Evolutionary conservation across 2,797 vertebrate genomes (phyloP).

Genomic region (Falco rusticolus): DNA sequence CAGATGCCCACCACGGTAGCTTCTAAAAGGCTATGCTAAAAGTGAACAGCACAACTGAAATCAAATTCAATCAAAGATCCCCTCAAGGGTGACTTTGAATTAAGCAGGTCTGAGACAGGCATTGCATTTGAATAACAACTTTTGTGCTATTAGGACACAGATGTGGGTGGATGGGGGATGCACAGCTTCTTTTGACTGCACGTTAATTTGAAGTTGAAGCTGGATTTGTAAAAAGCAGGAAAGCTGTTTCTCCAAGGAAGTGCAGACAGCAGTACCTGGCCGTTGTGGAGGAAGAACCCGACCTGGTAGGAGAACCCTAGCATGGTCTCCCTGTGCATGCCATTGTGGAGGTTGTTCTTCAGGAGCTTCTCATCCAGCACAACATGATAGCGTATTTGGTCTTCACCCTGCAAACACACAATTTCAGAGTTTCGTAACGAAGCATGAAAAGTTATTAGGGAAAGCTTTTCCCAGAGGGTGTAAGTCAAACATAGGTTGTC

Average conservation of each 20-base stretch:
- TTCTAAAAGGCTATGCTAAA: neutral
- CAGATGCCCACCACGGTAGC: neutral
- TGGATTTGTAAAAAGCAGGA: neutral
- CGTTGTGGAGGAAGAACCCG: slow-evolving; percentile 80
- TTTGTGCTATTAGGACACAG: neutral
- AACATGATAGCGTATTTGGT: slow-evolving; percentile 85
- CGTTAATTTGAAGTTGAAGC: neutral
- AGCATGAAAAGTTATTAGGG: neutral
- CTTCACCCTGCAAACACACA: slow-evolving; percentile 79
- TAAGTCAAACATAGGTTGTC: neutral
- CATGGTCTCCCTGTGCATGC: slow-evolving; percentile 89
- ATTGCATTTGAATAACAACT: neutral
- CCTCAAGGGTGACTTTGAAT: neutral
- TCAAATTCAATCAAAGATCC: neutral
- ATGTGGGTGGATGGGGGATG: neutral
- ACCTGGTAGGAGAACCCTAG: slow-evolving; percentile 87
- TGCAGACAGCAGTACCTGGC: slow-evolving; percentile 76
- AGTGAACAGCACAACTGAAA: neutral
- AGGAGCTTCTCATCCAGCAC: slow-evolving; percentile 83
- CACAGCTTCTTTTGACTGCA: neutral
- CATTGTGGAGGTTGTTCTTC: slow-evolving; percentile 81
- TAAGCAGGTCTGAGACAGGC: neutral
- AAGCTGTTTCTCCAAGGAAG: neutral
- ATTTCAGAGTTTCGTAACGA: neutral
- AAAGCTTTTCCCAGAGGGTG: neutral